Evolutionary conservation across 1,140 invertebrate genomes (phyloP), one percentile per base, ranked within the genome.

Genomic region (Drosophila parvula): DNA sequence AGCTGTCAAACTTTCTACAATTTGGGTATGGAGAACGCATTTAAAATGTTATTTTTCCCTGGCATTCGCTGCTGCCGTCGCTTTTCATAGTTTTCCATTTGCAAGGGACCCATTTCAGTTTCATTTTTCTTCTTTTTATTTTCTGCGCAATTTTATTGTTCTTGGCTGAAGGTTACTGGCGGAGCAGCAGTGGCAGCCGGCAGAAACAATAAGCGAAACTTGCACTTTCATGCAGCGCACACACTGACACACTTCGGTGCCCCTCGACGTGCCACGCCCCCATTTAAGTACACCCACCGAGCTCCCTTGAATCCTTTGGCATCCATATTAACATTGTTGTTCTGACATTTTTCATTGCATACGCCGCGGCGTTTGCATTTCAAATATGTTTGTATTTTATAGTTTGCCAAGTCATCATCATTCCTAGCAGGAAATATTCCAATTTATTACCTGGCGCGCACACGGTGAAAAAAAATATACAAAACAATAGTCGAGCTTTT

Each of bases 81-180:
- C 70, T 67, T 79, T 86, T 86, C 60, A 88, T 88, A 79, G 60
- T 83, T 88, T 88, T 74, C 71, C 83, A 88, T 73, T 88, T 86
- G 59, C 76, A 48, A 44, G 60, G 53, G 69, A 82, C 74, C 78
- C 83, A 86, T 86, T 88, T 86, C 74, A 88, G 82, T 64, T 74
- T 73, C 65, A 81, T 67, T 81, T 36, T 18, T 53, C 2, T 48
- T 30, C 28, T 27, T 14, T 51, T 22, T 36, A n/a, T 50, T 36
- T 34, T 85, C 67, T 63, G 67, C 53, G 40, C 60, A 63, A 62
- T 86, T 88, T 88, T 83, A 86, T 86, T 86, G 83, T 88, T 83
- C 64, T 73, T 69, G 53, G 56, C 58, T 82, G 79, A 86, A 86
- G 82, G 82, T 86, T 85, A 75, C 58, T 43, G 43, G 18, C 60